Base-by-base conservation (phyloP, 2,888 invertebrate species). In the Cyclophora punctaria region DNA sequence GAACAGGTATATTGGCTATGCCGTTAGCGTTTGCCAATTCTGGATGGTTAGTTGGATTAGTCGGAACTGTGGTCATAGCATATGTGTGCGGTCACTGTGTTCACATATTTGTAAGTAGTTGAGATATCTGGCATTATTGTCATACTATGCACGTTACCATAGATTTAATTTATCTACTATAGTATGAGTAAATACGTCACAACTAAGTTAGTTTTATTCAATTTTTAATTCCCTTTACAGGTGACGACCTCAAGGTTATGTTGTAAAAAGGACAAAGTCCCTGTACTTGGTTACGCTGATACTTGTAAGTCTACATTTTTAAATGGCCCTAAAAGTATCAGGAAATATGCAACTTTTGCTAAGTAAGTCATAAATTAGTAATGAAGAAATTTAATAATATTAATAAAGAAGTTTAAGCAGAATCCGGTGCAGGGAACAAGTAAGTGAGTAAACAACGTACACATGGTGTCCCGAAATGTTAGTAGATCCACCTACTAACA, bases 1-100 rank as follows among this genome's bases (percentile, higher is more conserved):
- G 96, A 1, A 94, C 94, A 0, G 94, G 94, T 2, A 89, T 94
- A 43, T 80, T 94, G 46, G 94, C 94, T 3, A 91, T 94, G 81
- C 93, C 94, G 0, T 73, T 91, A 51, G 94, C 93, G 3, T 91
- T 93, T 65, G 90, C 90, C 44, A 91, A 93, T 73, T 90, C 93
- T 7, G 94, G 94, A 34, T 86, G 94, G 64, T 86, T 89, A 56
- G 87, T 92, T 6, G 93, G 93, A 3, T 77, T 91, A 5, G 69
- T 90, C 5, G 91, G 92, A 1, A 88, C 89, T 3, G 46, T 84
- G 7, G 58, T 87, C 47, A 81, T 89, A 52, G 84, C 83, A 6
- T 72, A 79, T 44, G 67, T 88, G 48, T 89, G 89, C 58, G 75
- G 78, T 7, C 87, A 89, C 55, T 87, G 87, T 51, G 86, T 86